Base-by-base conservation (phyloP, 2,797 vertebrate species). In the Gastrophryne carolinensis region DNA sequence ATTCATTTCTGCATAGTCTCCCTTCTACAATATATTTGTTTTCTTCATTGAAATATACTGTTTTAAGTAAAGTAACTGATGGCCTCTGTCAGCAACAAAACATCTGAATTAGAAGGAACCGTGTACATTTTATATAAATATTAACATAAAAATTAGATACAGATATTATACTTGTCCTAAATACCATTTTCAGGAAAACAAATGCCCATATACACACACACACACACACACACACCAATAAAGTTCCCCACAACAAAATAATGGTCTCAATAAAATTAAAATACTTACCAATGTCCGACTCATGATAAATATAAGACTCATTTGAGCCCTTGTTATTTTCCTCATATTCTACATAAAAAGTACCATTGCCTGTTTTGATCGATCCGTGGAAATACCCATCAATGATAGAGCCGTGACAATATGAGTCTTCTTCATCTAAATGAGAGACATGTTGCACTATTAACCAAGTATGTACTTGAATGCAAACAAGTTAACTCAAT, bases 281-380 rank as follows among this genome's bases (percentile, higher is more conserved):
- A 4, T 39, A 80, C 89, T 90, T 84, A 95, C 93, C 90, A 44
- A 94, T 75, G 81, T 94, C 89, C 0, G 90, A 86, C 50, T 94
- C 88, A 0, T 88, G 91, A 82, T 95, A 94, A 80, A 95, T 95
- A 29, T 93, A 83, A 1, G 91, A 92, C 79, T 93, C 92, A 29
- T 89, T 78, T 5, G 87, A 81, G 41, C 78, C 70, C 1, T 69
- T 72, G 8, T 3, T 68, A 72, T 54, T 77, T 2, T 60, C 21
- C 8, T 79, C 71, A 0, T 91, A 83, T 70, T 95, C 92, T 5
- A 95, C 72, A 24, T 93, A 89, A 77, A 88, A 95, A 3, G 89
- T 92, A 6, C 90, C 90, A 0, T 91, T 91, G 32, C 71, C 30
- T 13, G 92, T 92, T 19, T 81, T 78, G 69, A 95, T 90, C 58